Conservation (phyloP, 1,140 invertebrate genomes). For the Ylistrum balloti region DNA sequence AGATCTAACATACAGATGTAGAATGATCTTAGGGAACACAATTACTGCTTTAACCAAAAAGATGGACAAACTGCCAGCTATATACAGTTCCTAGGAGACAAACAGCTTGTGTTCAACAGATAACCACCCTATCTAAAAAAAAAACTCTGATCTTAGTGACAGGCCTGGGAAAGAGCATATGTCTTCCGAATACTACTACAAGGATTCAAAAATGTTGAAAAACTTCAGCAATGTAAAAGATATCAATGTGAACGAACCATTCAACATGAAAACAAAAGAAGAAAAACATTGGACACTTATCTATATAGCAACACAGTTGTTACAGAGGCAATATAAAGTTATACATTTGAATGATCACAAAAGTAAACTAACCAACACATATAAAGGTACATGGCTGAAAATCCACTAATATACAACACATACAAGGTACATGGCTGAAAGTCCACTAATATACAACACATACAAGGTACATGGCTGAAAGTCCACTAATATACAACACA, state of each 20-base stretch:
- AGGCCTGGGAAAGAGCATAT: background rate
- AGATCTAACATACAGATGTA: background rate
- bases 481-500: too few species aligned
- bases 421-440: too few species aligned
- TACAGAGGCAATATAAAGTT: too few species aligned
- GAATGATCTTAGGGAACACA: background rate
- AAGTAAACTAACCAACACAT: too few species aligned
- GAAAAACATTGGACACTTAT: too few species aligned
- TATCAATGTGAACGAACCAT: background rate
- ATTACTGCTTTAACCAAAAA: background rate
- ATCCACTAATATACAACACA: too few species aligned
- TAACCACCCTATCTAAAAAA: background rate
- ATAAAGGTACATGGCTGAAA: too few species aligned
- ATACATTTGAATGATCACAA: too few species aligned
- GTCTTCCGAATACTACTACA: background rate
- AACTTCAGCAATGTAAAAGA: background rate
- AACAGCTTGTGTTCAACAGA: background rate
- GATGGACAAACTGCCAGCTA: constrained; percentile 19
- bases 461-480: too few species aligned
- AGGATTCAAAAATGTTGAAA: background rate
- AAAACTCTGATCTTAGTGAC: background rate
- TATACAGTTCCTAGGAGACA: background rate
- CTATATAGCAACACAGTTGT: too few species aligned
- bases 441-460: too few species aligned
- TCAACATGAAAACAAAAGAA: background rate